phyloP scores from a whole-genome alignment of 35 echinoderm and acorn worm species.

The Lytechinus variegatus region DNA sequence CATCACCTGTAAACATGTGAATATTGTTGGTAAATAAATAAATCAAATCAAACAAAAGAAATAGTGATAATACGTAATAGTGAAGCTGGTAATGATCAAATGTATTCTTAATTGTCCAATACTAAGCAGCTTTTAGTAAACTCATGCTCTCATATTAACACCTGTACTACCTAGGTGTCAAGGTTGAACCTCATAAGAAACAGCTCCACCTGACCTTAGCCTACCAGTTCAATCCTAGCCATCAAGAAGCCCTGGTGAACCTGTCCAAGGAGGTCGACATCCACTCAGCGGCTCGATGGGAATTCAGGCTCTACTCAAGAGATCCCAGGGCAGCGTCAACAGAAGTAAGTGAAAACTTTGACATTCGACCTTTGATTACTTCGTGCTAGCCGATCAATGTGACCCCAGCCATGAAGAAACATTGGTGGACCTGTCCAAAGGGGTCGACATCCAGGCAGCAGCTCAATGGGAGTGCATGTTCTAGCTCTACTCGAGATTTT shows the following conservation, averaged over 20 bases:
- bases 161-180: slow-evolving; percentile 79
- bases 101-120: too few relatives aligned
- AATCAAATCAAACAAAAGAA: too few relatives aligned
- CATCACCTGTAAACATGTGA: too few relatives aligned
- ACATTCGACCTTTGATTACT: too few relatives aligned
- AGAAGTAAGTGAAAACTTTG: slow-evolving; percentile 64
- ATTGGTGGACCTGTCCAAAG: slow-evolving; percentile 80
- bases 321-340: slow-evolving; percentile 81
- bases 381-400: too few relatives aligned
- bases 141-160: too few relatives aligned
- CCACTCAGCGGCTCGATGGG: slow-evolving; percentile 85
- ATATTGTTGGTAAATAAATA: too few relatives aligned
- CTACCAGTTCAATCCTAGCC: slow-evolving; percentile 86
- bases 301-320: slow-evolving; percentile 90
- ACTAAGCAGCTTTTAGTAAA: too few relatives aligned
- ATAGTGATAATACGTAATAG: too few relatives aligned
- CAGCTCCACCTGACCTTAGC: slow-evolving; percentile 97
- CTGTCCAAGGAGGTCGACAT: slow-evolving; percentile 85
- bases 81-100: too few relatives aligned
- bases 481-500: slow-evolving; percentile 89
- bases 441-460: slow-evolving; percentile 65
- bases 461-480: slow-evolving; percentile 86
- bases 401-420: background rate
- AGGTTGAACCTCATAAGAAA: slow-evolving; percentile 98
- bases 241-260: slow-evolving; percentile 69